A percentile compares a stretch with the other conserved stretches of the same genome.
These are phyloP conservation scores for Copidosoma aretas DNA, from an alignment of 2,888 invertebrate species.

Conservation along the genomic window DNA sequence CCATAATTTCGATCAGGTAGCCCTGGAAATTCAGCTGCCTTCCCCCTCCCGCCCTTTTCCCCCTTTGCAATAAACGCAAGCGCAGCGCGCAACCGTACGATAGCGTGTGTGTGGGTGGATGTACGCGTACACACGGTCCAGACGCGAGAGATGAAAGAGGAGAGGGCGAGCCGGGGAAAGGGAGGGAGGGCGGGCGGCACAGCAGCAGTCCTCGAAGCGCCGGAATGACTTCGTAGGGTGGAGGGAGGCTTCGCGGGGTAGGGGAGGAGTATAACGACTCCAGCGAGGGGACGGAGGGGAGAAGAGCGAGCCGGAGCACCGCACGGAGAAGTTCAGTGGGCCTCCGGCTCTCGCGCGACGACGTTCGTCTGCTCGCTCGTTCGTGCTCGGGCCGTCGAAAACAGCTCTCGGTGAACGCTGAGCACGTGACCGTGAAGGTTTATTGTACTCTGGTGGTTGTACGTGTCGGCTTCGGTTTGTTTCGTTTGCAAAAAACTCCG, in stretches of 20 bases:
- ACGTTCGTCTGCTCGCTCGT: not conserved
- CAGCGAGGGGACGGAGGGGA: conserved; percentile 33
- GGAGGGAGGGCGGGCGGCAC: not conserved
- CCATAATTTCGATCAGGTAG: not conserved
- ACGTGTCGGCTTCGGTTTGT: not conserved
- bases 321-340: conserved; percentile 51
- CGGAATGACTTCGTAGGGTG: conserved; percentile 3
- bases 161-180: not conserved
- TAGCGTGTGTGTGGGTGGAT: conserved; percentile 1
- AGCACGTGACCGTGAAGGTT: conserved; percentile 22
- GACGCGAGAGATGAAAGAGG: conserved; percentile 8
- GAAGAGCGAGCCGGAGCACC: conserved; percentile 13
- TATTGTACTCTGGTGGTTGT: not conserved
- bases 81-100: not conserved
- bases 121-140: not conserved
- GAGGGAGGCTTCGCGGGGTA: not conserved
- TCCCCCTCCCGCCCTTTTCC: not conserved
- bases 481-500: not conserved
- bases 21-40: conserved; percentile 12
- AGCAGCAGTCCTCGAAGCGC: not conserved
- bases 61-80: not conserved
- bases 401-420: not conserved
- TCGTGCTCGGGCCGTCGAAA: not conserved
- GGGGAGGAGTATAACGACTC: too few species aligned
- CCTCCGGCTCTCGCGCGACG: conserved; percentile 50